Conservation (phyloP, 2,888 invertebrate genomes). For the Stomorhina lunata region DNA sequence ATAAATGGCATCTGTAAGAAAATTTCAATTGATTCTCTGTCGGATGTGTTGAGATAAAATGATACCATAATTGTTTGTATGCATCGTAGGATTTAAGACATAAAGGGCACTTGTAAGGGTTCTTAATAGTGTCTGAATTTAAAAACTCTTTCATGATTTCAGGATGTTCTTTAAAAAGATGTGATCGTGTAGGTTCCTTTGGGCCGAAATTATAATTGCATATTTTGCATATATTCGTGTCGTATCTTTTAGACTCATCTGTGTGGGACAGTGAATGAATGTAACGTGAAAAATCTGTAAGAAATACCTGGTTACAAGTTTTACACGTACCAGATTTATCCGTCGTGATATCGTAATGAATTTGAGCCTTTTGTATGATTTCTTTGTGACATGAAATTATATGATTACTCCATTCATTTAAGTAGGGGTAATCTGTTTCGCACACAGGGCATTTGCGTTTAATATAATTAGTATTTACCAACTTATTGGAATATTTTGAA, state of each 20-base stretch:
- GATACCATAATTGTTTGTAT: not conserved
- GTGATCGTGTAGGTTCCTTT: not conserved
- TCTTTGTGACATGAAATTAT: slow-evolving; percentile 25
- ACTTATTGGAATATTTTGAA: not conserved
- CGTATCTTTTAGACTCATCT: not conserved
- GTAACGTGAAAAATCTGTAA: not conserved
- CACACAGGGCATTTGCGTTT: slow-evolving; percentile 55
- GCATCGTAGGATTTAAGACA: not conserved
- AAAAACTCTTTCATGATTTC: slow-evolving; percentile 13
- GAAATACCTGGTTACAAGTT: not conserved
- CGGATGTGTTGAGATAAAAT: slow-evolving; percentile 25
- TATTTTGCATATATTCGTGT: not conserved
- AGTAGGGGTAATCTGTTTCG: not conserved
- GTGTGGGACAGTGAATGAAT: not conserved
- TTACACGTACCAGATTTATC: slow-evolving; percentile 3
- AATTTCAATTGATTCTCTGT: slow-evolving; percentile 5
- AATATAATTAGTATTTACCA: not conserved
- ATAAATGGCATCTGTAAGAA: slow-evolving; percentile 14
- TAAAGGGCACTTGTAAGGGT: slow-evolving; percentile 9
- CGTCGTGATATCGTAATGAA: not conserved
- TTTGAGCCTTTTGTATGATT: not conserved
- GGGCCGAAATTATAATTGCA: not conserved
- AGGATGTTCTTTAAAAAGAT: not conserved
- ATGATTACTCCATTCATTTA: slow-evolving; percentile 41
- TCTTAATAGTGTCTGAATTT: not conserved